These are phyloP conservation scores for Oreohelix idahoensis DNA, from an alignment of 1,140 invertebrate species.

Conservation along the genomic window DNA sequence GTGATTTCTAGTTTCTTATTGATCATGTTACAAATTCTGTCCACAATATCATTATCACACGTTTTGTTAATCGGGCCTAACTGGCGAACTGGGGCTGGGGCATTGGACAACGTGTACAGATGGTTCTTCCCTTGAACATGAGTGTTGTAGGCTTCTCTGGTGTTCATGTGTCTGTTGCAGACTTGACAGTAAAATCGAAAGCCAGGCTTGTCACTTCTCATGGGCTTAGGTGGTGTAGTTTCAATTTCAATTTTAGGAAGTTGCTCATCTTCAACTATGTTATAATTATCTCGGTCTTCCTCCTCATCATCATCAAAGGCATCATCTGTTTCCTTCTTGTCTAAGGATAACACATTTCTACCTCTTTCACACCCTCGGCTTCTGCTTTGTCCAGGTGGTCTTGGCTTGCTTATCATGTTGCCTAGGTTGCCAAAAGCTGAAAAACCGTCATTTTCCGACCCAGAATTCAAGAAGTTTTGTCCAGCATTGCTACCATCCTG, in stretches of 20 bases:
- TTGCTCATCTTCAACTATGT: not conserved
- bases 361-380: not conserved
- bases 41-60: slow-evolving; percentile 1
- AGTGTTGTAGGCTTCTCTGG: slow-evolving; percentile 48
- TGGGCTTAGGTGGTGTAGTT: not conserved
- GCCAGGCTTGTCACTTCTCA: slow-evolving; percentile 9
- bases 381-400: not conserved
- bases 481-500: not conserved
- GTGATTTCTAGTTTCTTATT: slow-evolving; percentile 39
- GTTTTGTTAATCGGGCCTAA: slow-evolving; percentile 40
- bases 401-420: not conserved
- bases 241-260: not conserved
- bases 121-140: slow-evolving; percentile 56
- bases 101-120: slow-evolving; percentile 48
- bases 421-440: not conserved
- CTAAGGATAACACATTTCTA: not conserved
- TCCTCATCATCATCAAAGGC: not conserved
- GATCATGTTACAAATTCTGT: not conserved
- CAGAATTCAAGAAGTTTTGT: not conserved
- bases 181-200: slow-evolving; percentile 53
- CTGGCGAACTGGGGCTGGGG: slow-evolving; percentile 43
- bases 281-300: not conserved
- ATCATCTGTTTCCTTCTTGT: slow-evolving; percentile 7
- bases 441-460: not conserved
- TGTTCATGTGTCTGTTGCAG: slow-evolving; percentile 59